Conservation (phyloP, 1,140 invertebrate species). For the Dryas iulia region DNA sequence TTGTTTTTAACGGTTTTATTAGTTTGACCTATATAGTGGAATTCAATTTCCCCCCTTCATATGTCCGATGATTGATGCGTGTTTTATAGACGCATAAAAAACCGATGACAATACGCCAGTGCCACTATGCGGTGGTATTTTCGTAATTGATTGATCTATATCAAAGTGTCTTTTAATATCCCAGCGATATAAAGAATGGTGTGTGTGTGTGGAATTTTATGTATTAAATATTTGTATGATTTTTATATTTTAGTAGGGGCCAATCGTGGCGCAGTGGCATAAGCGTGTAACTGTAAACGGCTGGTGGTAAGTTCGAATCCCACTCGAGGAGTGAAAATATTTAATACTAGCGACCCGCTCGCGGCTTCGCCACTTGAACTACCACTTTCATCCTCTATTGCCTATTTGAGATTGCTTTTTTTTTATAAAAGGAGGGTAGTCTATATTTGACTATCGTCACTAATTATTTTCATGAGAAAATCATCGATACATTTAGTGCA, state of each 20-base stretch:
- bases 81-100: slow-evolving; percentile 2
- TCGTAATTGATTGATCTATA: slow-evolving; percentile 3
- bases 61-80: slow-evolving; percentile 1
- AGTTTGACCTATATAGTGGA: neutral
- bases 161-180: neutral
- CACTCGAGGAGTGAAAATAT: no score
- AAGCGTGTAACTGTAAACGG: no score
- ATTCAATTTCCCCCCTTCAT: neutral
- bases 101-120: neutral
- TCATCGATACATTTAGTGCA: no score
- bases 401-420: no score
- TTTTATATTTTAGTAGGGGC: neutral
- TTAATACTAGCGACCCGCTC: no score
- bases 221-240: neutral
- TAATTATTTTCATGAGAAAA: no score
- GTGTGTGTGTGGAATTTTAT: neutral
- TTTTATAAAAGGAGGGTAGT: no score
- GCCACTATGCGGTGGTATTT: neutral
- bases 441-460: no score
- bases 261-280: no score
- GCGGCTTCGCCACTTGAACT: no score
- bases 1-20: neutral
- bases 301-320: no score
- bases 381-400: no score
- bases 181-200: neutral